phyloP scores from a whole-genome alignment of 2,797 vertebrate genomes.

The Cheirogaleus major region DNA sequence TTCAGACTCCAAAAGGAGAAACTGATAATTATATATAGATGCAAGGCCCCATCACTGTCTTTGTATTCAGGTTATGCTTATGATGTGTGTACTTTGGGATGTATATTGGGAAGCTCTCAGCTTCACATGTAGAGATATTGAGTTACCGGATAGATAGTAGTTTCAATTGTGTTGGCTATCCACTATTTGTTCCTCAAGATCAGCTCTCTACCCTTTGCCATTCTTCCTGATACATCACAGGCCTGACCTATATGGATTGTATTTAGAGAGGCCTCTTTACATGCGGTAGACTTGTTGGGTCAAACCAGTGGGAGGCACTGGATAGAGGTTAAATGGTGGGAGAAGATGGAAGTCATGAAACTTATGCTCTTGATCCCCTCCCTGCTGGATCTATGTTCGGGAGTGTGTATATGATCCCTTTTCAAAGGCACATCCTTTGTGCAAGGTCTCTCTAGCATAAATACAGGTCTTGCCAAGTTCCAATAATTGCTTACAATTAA shows the following conservation, averaged over 20 bases:
- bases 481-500: neutral
- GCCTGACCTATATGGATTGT: neutral
- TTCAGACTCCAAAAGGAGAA: neutral
- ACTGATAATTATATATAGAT: neutral
- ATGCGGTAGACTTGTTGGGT: no score
- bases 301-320: no score
- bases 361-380: neutral
- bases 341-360: neutral
- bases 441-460: neutral
- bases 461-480: neutral
- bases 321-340: neutral
- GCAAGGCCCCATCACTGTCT: neutral
- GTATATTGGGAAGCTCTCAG: neutral
- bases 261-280: no score
- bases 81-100: neutral
- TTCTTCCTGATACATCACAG: neutral
- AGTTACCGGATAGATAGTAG: neutral
- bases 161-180: neutral
- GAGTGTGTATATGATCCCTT: neutral
- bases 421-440: neutral
- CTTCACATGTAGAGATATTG: neutral
- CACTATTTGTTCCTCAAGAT: neutral
- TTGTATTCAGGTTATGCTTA: neutral
- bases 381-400: neutral
- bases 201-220: neutral